Evolutionary conservation across 2,113 vertebrate genomes (phyloP).

Genomic region (Thamnophis sirtalis): DNA sequence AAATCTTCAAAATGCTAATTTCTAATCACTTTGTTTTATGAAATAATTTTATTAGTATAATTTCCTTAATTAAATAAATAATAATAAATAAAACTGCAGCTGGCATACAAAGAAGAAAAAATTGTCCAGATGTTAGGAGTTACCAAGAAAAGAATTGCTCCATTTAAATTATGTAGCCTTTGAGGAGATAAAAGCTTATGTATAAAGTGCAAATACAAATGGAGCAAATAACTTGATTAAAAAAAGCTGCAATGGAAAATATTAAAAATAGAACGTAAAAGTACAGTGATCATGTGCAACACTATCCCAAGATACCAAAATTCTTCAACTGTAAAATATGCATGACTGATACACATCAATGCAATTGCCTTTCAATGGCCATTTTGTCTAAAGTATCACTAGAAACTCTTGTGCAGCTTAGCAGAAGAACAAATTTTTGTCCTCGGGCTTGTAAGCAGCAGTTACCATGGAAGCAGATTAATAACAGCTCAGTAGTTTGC

Average conservation of each 20-base stretch:
- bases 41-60: not conserved
- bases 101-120: not conserved
- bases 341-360: conserved; percentile 56
- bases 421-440: conserved; percentile 84
- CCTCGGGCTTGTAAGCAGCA: conserved; percentile 73
- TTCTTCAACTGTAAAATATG: conserved; percentile 59
- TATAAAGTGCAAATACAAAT: not conserved
- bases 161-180: not conserved
- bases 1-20: not conserved
- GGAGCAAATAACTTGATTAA: not conserved
- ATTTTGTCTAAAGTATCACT: conserved; percentile 76
- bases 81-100: not conserved
- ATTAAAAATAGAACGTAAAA: conserved; percentile 19
- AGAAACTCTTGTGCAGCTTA: conserved; percentile 81
- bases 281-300: not conserved
- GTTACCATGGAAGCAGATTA: conserved; percentile 85
- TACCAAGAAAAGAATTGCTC: not conserved
- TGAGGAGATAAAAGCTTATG: not conserved
- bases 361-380: conserved; percentile 69
- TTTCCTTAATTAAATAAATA: not conserved
- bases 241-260: not conserved
- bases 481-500: conserved; percentile 81
- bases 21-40: not conserved
- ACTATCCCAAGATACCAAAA: conserved; percentile 38
- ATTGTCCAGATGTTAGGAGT: not conserved